Conservation (phyloP, 1,140 invertebrate genomes). For the Heliothis subflexa region DNA sequence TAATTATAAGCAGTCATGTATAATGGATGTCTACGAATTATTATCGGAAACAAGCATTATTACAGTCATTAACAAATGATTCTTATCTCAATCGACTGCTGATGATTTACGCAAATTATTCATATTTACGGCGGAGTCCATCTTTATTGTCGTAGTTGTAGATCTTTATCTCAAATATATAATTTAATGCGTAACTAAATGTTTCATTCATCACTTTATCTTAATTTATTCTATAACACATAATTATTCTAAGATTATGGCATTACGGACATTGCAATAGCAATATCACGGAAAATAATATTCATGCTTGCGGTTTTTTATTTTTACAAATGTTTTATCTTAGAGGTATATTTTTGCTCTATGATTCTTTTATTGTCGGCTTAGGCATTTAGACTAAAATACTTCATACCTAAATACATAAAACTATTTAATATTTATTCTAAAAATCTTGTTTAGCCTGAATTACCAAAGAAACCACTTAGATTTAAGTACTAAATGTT, state of each 20-base stretch:
- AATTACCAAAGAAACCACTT: too few species aligned
- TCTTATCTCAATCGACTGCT: too few species aligned
- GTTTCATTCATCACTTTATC: background rate
- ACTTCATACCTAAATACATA: background rate
- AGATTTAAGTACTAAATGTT: background rate
- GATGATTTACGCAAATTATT: too few species aligned
- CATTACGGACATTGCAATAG: background rate
- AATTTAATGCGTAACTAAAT: constrained; percentile 55
- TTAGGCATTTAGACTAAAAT: background rate
- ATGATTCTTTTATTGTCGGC: background rate
- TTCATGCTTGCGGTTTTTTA: background rate
- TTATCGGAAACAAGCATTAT: too few species aligned
- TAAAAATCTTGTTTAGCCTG: background rate
- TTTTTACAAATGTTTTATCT: background rate
- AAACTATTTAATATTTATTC: background rate
- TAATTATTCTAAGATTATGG: background rate
- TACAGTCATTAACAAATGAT: too few species aligned
- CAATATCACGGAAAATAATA: background rate
- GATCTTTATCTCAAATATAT: too few species aligned
- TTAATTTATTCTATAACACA: background rate
- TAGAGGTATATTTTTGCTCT: background rate
- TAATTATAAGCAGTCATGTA: too few species aligned
- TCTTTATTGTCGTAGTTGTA: too few species aligned
- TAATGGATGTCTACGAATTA: too few species aligned
- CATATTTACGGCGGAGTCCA: too few species aligned